Evolutionary conservation across 1,140 invertebrate species (phyloP), one percentile per base, ranked within the genome.

Genomic region (Batillaria attramentaria): DNA sequence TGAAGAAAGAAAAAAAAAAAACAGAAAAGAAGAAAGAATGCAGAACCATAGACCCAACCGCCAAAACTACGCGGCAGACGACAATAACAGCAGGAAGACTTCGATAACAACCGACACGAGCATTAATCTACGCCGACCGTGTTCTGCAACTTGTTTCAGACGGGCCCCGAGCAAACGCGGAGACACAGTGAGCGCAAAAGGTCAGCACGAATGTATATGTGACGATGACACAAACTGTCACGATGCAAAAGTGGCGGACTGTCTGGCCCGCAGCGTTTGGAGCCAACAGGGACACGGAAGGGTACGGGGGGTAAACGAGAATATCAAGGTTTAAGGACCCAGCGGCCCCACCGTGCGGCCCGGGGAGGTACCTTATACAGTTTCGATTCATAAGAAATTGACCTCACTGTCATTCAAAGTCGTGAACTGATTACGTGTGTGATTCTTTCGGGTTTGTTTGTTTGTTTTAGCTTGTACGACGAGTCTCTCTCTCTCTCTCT

Each of bases 401-500:
- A n/a, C 37, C 66, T 8, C 28, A 6, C 66, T 28, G 20, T 28
- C 57, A 62, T 28, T n/a, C 57, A n/a, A 62, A 13, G n/a, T 62
- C n/a, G 10, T 6, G 31, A 62, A 62, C n/a, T n/a, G n/a, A n/a
- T n/a, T n/a, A n/a, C n/a, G n/a, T 62, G 10, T 13, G 20, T 62
- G 6, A 62, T 28, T n/a, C 20, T 6, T 28, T n/a, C 24, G 10
- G 20, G 10, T 28, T n/a, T 62, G 10, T 62, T 6, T 62, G 6
- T 62, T 28, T 62, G 6, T 62, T n/a, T 62, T n/a, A 10, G 6
- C 31, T n/a, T 16, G 20, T 62, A 8, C 31, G 8, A n/a, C 10
- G n/a, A 10, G 16, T 66, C 31, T 8, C 31, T 66, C 62, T 66
- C 62, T 66, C 20, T 66, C 62, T 66, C 62, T 66, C 62, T 66